Evolutionary conservation across 2,113 vertebrate genomes (phyloP).

Genomic region (Hemichromis elongatus): DNA sequence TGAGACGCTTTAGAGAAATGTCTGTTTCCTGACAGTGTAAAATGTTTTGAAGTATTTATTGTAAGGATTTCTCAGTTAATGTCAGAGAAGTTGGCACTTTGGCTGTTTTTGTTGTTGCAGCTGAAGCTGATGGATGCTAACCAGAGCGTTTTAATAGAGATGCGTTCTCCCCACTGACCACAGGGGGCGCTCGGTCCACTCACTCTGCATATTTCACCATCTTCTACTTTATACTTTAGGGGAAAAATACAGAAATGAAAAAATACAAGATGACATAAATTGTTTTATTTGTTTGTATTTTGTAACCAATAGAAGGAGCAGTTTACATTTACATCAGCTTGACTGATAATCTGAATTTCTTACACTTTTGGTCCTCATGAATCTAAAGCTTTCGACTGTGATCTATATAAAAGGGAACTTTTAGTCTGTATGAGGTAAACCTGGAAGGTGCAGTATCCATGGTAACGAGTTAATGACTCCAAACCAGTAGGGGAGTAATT

Average conservation of each 20-base stretch:
- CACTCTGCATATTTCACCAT: background rate
- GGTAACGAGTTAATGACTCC: conserved; percentile 65
- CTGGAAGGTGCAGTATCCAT: conserved; percentile 27
- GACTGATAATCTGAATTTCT: background rate
- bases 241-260: background rate
- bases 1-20: background rate
- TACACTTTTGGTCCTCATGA: background rate
- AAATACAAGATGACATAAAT: rapidly evolving
- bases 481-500: background rate
- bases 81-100: too few species aligned
- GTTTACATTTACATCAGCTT: background rate
- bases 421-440: background rate
- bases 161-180: background rate
- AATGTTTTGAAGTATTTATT: conserved; percentile 14
- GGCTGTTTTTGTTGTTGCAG: background rate
- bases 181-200: rapidly evolving
- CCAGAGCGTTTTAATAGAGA: background rate
- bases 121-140: background rate
- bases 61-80: background rate
- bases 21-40: background rate
- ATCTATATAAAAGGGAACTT: too few species aligned
- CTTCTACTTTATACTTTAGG: background rate
- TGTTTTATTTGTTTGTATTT: background rate
- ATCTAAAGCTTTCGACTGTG: rapidly evolving
- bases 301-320: rapidly evolving